A percentile compares a stretch with the other conserved stretches of the same genome.
Conservation (phyloP, 2,113 vertebrate species). For the Ochotona princeps region DNA sequence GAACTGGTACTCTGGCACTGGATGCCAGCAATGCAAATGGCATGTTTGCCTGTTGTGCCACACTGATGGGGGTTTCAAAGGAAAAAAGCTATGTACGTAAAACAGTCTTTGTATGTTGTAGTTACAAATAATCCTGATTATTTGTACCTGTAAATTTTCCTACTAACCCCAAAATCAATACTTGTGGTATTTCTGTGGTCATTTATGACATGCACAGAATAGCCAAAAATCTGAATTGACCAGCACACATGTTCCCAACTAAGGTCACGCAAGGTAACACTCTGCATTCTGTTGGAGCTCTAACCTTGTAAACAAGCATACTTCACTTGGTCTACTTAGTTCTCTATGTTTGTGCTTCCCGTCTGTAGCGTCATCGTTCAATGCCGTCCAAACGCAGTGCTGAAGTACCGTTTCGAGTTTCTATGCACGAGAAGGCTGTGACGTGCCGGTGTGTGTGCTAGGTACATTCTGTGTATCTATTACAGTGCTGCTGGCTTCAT, state of each 20-base stretch:
- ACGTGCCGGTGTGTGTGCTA: not conserved
- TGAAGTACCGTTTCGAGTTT: not conserved
- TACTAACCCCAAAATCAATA: not conserved
- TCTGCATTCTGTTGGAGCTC: not conserved
- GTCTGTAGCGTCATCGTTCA: not conserved
- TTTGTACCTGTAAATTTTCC: not conserved
- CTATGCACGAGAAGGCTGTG: not conserved
- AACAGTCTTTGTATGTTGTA: not conserved
- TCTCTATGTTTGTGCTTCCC: not conserved
- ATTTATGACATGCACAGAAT: not conserved
- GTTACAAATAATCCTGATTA: not conserved
- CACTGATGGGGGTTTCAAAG: not conserved
- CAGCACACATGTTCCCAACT: not conserved
- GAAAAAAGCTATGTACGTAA: not conserved
- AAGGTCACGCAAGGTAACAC: conserved; percentile 14
- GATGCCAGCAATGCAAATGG: too few species aligned
- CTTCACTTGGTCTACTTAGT: not conserved
- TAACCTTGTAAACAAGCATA: not conserved
- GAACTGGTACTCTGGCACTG: too few species aligned
- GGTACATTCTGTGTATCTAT: not conserved
- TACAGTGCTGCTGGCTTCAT: not conserved
- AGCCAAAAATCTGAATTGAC: not conserved
- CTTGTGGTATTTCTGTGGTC: not conserved
- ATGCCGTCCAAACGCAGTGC: not conserved
- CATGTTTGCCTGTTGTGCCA: too few species aligned